Percentiles rank a stretch among this genome's conserved stretches.
Conservation (phyloP, 2,888 invertebrate genomes). For the Acanthococcus lagerstroemiae region DNA sequence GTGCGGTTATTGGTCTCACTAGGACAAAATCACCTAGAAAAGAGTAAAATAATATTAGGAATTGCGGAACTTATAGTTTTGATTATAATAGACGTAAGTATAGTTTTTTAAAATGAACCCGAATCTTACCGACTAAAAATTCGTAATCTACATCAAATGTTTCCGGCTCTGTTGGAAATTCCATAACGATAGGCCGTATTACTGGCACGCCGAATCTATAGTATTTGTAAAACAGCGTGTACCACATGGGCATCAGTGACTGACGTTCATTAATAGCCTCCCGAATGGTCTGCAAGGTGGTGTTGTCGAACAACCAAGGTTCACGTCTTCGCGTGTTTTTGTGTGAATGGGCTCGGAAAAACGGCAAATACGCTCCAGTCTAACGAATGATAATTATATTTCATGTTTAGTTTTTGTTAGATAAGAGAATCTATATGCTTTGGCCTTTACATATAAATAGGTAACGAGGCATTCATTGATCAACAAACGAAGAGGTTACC, state of each 20-base stretch:
- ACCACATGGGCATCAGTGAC: conserved; percentile 80
- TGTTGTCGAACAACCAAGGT: conserved; percentile 80
- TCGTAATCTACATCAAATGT: conserved; percentile 74
- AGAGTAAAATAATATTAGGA: too few species aligned
- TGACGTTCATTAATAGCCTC: conserved; percentile 71
- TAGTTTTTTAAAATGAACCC: too few species aligned
- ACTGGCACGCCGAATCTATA: conserved; percentile 74
- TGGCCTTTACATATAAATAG: too few species aligned
- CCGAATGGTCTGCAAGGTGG: conserved; percentile 59
- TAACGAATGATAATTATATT: not conserved
- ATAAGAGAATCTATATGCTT: too few species aligned
- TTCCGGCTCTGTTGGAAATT: conserved; percentile 72
- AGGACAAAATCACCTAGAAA: conserved; percentile 67
- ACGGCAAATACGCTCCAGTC: conserved; percentile 83
- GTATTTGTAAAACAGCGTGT: conserved; percentile 84
- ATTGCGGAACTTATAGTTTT: too few species aligned
- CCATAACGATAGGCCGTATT: conserved; percentile 79
- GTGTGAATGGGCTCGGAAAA: conserved; percentile 93
- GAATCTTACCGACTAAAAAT: conserved; percentile 60
- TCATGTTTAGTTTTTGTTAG: not conserved
- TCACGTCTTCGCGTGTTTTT: conserved; percentile 93
- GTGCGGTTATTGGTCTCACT: conserved; percentile 72
- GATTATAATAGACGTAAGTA: too few species aligned
- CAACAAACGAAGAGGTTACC: conserved; percentile 44
- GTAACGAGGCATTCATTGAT: too few species aligned